Percentiles rank a stretch among this genome's conserved stretches.
Conservation (phyloP, 2,113 vertebrate species). For the Noctilio leporinus region DNA sequence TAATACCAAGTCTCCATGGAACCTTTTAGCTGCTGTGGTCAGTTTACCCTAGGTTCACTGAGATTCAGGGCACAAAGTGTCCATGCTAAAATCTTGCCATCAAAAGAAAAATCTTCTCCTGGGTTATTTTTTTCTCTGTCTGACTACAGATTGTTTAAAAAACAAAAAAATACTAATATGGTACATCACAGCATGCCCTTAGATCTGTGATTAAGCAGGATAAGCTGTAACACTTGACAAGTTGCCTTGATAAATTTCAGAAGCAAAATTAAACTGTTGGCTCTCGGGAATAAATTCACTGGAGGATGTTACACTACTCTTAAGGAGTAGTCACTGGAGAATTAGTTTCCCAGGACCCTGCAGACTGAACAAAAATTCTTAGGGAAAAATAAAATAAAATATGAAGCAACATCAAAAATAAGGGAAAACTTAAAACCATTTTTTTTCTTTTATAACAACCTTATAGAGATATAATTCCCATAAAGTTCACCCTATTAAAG, state of each 20-base stretch:
- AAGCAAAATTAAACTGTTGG: conserved; percentile 45
- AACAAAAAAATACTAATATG: neutral
- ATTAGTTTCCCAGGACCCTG: conserved; percentile 20
- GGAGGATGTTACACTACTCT: conserved; percentile 38
- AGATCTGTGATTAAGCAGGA: conserved; percentile 48
- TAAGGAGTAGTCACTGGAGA: conserved; percentile 49
- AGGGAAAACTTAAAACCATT: neutral
- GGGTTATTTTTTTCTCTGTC: neutral
- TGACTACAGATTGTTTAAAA: neutral
- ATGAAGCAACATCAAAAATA: conserved; percentile 11
- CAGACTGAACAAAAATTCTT: conserved; percentile 26
- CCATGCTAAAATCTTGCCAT: neutral
- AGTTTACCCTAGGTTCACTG: neutral
- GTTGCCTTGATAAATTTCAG: conserved; percentile 56
- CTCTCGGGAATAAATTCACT: conserved; percentile 61
- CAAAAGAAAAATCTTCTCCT: neutral
- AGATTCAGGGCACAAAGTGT: neutral
- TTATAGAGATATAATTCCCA: neutral
- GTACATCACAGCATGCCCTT: neutral
- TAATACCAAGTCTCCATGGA: neutral
- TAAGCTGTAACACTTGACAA: conserved; percentile 58
- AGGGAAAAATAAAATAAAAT: conserved; percentile 2
- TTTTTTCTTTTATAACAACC: neutral
- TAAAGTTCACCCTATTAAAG: neutral
- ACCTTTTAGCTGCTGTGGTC: neutral